Conservation (phyloP, 2,797 vertebrate species). For the Acanthurus lineatus region DNA sequence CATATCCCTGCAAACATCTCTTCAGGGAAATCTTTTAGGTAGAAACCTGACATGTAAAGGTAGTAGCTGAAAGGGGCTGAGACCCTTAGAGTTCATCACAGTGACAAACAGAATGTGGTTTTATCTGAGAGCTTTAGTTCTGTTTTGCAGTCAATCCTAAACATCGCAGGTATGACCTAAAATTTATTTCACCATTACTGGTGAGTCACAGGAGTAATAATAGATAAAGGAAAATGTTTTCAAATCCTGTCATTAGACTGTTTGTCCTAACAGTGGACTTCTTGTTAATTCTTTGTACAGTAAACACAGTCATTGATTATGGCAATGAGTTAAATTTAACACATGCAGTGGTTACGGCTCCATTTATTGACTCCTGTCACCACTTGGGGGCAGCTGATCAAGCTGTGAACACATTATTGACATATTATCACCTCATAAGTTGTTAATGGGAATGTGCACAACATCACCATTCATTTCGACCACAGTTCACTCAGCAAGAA, state of each 20-base stretch:
- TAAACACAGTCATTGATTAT: not conserved
- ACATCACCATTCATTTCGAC: no score
- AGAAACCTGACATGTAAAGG: slow-evolving; percentile 22
- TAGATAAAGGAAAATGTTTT: not conserved
- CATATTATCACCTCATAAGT: no score
- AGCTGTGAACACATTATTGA: not conserved
- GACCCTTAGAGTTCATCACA: slow-evolving; percentile 23
- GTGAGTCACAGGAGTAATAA: not conserved
- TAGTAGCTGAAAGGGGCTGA: not conserved
- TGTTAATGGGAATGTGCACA: not conserved
- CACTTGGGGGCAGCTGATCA: not conserved
- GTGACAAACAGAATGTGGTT: slow-evolving; percentile 24
- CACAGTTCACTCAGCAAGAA: no score
- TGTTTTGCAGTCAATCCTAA: not conserved
- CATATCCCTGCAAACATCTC: not conserved
- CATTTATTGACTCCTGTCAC: not conserved
- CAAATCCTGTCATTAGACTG: not conserved
- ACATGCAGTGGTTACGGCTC: not conserved
- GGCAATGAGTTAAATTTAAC: not conserved
- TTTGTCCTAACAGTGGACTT: not conserved
- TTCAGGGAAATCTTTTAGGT: slow-evolving; percentile 27
- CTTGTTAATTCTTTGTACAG: not conserved
- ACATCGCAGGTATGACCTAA: not conserved
- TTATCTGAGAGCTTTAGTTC: not conserved
- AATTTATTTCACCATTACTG: not conserved